Evolutionary conservation across 1,140 invertebrate species (phyloP), one percentile per base, ranked within the genome.

Genomic region (Acyrthosiphon pisum): DNA sequence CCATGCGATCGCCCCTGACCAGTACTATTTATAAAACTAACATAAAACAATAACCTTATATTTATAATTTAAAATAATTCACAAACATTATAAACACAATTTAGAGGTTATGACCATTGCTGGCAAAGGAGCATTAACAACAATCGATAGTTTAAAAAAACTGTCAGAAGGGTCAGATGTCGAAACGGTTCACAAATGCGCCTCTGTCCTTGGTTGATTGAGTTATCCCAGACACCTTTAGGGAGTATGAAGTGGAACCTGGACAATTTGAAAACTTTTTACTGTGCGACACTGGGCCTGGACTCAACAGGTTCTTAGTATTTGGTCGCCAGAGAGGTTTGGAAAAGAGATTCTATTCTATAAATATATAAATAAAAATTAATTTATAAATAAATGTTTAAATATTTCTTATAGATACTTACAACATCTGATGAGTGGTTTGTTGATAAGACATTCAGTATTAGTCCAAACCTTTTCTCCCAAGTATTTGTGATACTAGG

Each of bases 371-470:
- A 46, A 48, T 87, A 46, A 87, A 2, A 50, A 50, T 50, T 1
- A 50, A 50, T 50, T 26, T 48, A 9, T 46, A 26, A 46, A 30
- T 44, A 4, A 88, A 20, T 88, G n/a, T 35, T 35, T n/a, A 18
- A 20, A 35, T 88, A 30, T 89, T 53, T 53, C 35, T 35, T 50
- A 35, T 53, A 89, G 87, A 89, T 91, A 46, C 7, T 91, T 2
- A 20, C 90, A 44, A 44, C 56, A 60, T 91, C 30, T 68, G 44
- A 50, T 3, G 2, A 92, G 20, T 93, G 93, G 48, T 88, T 84
- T 87, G 81, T 84, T 60, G 93, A 88, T 60, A 35, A 84, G 20
- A 93, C 84, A 0, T 93, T 93, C 18, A 87, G 56, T n/a, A 88
- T 87, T n/a, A 37, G 30, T 88, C 93, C 93, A 3, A n/a, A 0